Evolutionary conservation across 2,888 invertebrate species (phyloP), one percentile per base, ranked within the genome.

Genomic region (Agonopterix heracliana): DNA sequence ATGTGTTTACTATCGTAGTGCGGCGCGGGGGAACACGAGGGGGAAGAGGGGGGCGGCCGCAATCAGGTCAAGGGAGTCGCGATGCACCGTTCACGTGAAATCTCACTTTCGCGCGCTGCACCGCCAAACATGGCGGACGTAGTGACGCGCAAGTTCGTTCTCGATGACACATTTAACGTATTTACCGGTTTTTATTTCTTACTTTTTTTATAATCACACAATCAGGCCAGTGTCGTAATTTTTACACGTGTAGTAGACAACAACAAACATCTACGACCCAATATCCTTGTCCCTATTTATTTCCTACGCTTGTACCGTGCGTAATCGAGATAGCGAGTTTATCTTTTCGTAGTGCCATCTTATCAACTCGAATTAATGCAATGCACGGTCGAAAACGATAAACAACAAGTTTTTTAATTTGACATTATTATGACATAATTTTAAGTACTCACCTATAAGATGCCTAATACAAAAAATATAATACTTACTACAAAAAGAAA

Each of bases 51-150:
- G 49, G 61, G 63, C 64, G 58, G 62, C 59, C 56, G 60, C 72
- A 88, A 83, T 73, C 79, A 74, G 87, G 88, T 88, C 88, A 88
- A 87, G 87, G 87, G 87, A 86, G 74, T 68, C 74, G 75, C 84
- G 87, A 84, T 87, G 87, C 88, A 87, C 81, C 84, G 84, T 77
- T 83, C 81, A 75, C 81, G 83, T 77, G 83, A 85, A 87, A 88
- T 85, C 87, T 88, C 87, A 88, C 88, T 88, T 88, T 88, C 88
- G 87, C 85, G 82, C 81, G 82, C 77, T 77, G 81, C 79, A 81
- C 72, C 61, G 75, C 75, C 78, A 71, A 26, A 81, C 76, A 82
- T 82, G 82, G 82, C 85, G 70, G 81, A 63, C 65, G 60, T 69
- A 74, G 76, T 78, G 78, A 80, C 81, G 77, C 64, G 71, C 73